Conservation (phyloP, 2,113 vertebrate genomes). For the Psittacula cyanocephala region DNA sequence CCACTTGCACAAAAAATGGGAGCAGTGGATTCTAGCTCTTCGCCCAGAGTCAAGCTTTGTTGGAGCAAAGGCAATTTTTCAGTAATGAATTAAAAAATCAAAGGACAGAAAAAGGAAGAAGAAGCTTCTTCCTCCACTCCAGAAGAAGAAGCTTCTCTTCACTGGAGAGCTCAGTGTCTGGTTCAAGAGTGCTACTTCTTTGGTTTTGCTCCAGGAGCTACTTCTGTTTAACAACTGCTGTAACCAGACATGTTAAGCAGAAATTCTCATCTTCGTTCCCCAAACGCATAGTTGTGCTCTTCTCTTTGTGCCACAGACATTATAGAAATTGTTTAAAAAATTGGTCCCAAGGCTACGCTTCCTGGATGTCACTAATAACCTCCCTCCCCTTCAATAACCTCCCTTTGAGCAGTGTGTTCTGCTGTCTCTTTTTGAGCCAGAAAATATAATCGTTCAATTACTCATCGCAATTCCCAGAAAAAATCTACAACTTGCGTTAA, state of each 20-base stretch:
- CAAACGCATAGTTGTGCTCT: background rate
- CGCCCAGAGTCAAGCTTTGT: background rate
- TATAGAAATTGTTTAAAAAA: background rate
- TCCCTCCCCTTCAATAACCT: background rate
- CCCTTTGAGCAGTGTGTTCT: background rate
- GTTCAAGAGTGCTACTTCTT: background rate
- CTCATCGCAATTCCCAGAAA: background rate
- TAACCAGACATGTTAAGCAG: background rate
- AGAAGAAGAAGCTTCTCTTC: background rate
- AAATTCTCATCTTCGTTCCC: background rate
- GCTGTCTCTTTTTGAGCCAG: background rate
- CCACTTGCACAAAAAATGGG: background rate
- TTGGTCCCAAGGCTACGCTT: background rate
- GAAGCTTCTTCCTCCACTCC: background rate
- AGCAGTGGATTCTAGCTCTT: background rate
- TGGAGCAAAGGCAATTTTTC: background rate
- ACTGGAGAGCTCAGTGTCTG: background rate
- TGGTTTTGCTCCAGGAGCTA: constrained; percentile 7
- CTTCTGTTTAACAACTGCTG: background rate
- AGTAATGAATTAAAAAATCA: background rate
- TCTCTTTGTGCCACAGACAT: background rate
- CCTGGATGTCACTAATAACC: background rate
- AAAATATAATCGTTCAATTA: constrained; percentile 16
- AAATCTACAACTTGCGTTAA: background rate
- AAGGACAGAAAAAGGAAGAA: background rate